Percentiles rank a stretch among this genome's conserved stretches.
phyloP scores from a whole-genome alignment of 2,888 invertebrate genomes.

The Aphodius sticticus region DNA sequence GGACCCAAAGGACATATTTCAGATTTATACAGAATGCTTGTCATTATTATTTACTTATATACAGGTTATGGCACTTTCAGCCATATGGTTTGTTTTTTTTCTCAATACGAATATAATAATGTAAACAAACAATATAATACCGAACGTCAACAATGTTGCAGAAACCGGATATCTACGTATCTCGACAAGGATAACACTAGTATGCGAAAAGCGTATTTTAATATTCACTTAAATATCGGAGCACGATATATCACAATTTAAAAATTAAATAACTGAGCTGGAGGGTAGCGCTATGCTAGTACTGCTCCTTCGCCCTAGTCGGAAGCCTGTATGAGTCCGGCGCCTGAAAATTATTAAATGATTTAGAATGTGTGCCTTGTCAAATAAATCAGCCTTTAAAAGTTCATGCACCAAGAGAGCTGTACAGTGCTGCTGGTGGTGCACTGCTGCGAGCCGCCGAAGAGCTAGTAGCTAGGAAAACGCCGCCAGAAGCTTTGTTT shows the following conservation, averaged over 20 bases:
- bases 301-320: neutral
- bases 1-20: too few species aligned
- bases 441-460: neutral
- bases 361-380: neutral
- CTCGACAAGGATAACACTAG: neutral
- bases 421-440: neutral
- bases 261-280: neutral
- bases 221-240: neutral
- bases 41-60: too few species aligned
- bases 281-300: neutral
- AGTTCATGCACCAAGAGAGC: neutral
- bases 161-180: too few species aligned
- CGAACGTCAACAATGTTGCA: too few species aligned
- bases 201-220: neutral
- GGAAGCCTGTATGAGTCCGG: neutral
- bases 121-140: too few species aligned
- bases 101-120: too few species aligned
- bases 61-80: too few species aligned
- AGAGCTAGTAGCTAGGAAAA: neutral
- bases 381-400: neutral
- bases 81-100: too few species aligned
- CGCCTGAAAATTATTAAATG: constrained; percentile 4
- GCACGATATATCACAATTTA: constrained; percentile 4
- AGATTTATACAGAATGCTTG: too few species aligned
- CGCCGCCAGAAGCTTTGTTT: neutral